A percentile compares a stretch with the other conserved stretches of the same genome.
Conservation (phyloP, 1,140 invertebrate genomes). For the Venustaconcha ellipsiformis region DNA sequence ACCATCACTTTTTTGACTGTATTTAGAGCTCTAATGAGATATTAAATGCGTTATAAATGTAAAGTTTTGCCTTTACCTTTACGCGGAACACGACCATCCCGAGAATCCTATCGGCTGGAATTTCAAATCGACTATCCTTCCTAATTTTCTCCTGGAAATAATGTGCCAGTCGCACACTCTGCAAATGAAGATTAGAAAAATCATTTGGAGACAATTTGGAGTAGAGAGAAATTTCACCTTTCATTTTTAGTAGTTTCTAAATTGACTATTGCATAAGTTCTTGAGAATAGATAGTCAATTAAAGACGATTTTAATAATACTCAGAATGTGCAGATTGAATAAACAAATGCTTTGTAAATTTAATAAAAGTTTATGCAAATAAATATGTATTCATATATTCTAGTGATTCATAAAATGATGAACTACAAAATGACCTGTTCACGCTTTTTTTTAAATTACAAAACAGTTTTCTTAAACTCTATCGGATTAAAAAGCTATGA, state of each 20-base stretch:
- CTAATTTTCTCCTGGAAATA: conserved; percentile 63
- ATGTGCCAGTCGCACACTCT: conserved; percentile 63
- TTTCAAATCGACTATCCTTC: conserved; percentile 64
- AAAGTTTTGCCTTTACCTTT: conserved; percentile 46
- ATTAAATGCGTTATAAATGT: neutral
- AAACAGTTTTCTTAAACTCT: no score
- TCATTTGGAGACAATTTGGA: neutral
- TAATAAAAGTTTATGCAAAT: no score
- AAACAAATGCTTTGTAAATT: neutral
- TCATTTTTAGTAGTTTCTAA: neutral
- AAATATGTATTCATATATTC: no score
- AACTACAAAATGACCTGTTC: no score
- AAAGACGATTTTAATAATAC: neutral
- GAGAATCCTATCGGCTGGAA: conserved; percentile 59
- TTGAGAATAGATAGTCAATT: no score
- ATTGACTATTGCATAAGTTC: no score
- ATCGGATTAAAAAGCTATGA: no score
- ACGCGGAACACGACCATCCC: conserved; percentile 68
- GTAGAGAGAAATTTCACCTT: neutral
- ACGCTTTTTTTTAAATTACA: no score
- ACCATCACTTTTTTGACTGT: neutral
- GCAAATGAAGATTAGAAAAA: conserved; percentile 7
- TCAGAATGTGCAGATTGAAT: neutral
- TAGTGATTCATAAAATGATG: no score
- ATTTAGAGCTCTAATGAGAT: neutral